These are phyloP conservation scores for Carcina quercana DNA, from an alignment of 2,888 invertebrate species.

Conservation along the genomic window DNA sequence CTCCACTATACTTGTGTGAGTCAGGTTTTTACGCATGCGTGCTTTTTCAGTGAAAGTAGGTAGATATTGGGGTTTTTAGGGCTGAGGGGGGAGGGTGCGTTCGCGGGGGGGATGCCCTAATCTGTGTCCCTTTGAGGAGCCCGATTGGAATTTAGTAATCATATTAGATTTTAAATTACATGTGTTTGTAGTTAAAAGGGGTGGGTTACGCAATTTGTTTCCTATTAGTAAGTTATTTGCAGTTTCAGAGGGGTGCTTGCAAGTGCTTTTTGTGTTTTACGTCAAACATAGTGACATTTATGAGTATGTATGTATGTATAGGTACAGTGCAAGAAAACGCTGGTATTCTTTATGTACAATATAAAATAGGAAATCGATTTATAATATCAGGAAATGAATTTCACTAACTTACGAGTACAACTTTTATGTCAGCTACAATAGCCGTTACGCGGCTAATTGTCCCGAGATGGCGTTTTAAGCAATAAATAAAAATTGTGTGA, in stretches of 20 bases:
- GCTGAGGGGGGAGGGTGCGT: slow-evolving; percentile 33
- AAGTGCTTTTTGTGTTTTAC: too few relatives aligned
- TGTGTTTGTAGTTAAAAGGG: slow-evolving; percentile 57
- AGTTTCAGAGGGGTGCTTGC: slow-evolving; percentile 8
- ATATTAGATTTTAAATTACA: slow-evolving; percentile 74
- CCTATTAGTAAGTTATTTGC: slow-evolving; percentile 55
- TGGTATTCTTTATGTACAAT: too few relatives aligned
- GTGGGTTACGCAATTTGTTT: slow-evolving; percentile 53
- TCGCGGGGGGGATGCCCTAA: slow-evolving; percentile 50
- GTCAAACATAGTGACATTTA: too few relatives aligned
- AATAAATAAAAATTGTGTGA: too few relatives aligned
- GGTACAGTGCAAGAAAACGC: too few relatives aligned
- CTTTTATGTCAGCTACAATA: too few relatives aligned
- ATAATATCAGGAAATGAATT: too few relatives aligned
- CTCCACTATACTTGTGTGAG: slow-evolving; percentile 47
- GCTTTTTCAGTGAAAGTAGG: slow-evolving; percentile 60
- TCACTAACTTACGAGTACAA: too few relatives aligned
- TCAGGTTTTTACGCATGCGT: slow-evolving; percentile 71
- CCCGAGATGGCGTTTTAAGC: too few relatives aligned
- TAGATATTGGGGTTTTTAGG: slow-evolving; percentile 70
- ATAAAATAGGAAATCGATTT: too few relatives aligned
- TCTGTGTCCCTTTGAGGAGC: slow-evolving; percentile 67
- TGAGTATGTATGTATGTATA: too few relatives aligned
- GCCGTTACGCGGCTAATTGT: too few relatives aligned
- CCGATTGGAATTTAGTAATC: slow-evolving; percentile 74